These are phyloP conservation scores for Escarpia spicata DNA, from an alignment of 2,888 invertebrate species.

Conservation along the genomic window DNA sequence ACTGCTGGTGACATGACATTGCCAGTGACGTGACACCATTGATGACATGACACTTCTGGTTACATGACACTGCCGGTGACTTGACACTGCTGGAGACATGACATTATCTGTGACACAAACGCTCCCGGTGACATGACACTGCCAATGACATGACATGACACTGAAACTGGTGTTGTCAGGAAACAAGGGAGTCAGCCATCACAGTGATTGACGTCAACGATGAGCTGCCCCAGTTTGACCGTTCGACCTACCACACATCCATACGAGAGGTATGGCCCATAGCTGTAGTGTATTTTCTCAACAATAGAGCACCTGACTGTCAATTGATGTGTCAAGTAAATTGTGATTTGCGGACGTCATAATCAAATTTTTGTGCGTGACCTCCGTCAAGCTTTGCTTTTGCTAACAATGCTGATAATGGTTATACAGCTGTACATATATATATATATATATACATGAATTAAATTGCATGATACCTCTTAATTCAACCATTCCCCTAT, in stretches of 20 bases:
- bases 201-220: slow-evolving; percentile 7
- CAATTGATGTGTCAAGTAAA: too few relatives aligned
- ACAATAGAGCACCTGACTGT: too few relatives aligned
- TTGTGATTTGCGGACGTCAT: too few relatives aligned
- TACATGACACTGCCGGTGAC: background rate
- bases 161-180: background rate
- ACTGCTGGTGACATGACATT: background rate
- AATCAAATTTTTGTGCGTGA: too few relatives aligned
- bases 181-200: background rate
- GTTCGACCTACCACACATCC: background rate
- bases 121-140: background rate
- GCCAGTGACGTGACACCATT: background rate
- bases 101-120: background rate
- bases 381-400: too few relatives aligned
- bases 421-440: too few relatives aligned
- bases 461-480: too few relatives aligned
- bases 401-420: too few relatives aligned
- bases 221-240: slow-evolving; percentile 7
- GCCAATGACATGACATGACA: background rate
- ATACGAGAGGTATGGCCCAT: background rate
- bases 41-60: background rate
- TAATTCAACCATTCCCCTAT: too few relatives aligned
- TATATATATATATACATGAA: too few relatives aligned
- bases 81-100: background rate
- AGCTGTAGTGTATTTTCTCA: too few relatives aligned